Conservation (phyloP, 1,140 invertebrate genomes). For the Brachionus manjavacas region DNA sequence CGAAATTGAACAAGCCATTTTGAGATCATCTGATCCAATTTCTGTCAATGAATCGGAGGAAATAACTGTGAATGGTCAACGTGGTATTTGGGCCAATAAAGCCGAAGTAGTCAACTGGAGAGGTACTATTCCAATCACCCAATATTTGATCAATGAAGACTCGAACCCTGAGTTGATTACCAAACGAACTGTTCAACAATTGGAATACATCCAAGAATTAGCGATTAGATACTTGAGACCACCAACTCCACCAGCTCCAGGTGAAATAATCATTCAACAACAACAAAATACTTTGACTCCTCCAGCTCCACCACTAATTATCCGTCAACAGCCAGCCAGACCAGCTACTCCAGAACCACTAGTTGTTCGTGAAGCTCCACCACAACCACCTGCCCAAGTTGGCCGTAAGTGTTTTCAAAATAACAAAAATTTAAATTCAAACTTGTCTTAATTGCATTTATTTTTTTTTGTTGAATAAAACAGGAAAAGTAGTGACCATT, state of each 20-base stretch:
- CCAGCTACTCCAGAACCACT: constrained; percentile 40
- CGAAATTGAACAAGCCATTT: constrained; percentile 39
- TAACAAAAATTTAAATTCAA: too few species aligned
- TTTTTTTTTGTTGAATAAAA: not conserved
- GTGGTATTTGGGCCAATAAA: constrained; percentile 38
- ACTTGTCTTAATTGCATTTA: not conserved
- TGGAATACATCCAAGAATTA: constrained; percentile 41
- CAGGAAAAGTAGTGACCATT: constrained; percentile 39
- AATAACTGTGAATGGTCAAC: constrained; percentile 42
- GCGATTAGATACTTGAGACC: constrained; percentile 41
- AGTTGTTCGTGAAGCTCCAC: constrained; percentile 42
- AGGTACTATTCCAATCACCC: constrained; percentile 34
- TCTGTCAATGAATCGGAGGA: constrained; percentile 27
- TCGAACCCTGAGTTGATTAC: constrained; percentile 37
- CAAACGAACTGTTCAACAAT: not conserved
- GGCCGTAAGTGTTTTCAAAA: not conserved
- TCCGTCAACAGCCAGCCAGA: constrained; percentile 41
- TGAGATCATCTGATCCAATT: constrained; percentile 41
- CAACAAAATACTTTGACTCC: not conserved
- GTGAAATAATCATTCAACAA: constrained; percentile 39
- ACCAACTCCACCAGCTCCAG: constrained; percentile 43
- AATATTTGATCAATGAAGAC: constrained; percentile 41
- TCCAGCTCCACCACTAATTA: constrained; percentile 42
- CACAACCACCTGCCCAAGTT: constrained; percentile 42
- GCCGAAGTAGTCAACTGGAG: constrained; percentile 40